These are phyloP conservation scores for Phthorimaea operculella DNA, from an alignment of 1,140 invertebrate genomes.

Conservation along the genomic window DNA sequence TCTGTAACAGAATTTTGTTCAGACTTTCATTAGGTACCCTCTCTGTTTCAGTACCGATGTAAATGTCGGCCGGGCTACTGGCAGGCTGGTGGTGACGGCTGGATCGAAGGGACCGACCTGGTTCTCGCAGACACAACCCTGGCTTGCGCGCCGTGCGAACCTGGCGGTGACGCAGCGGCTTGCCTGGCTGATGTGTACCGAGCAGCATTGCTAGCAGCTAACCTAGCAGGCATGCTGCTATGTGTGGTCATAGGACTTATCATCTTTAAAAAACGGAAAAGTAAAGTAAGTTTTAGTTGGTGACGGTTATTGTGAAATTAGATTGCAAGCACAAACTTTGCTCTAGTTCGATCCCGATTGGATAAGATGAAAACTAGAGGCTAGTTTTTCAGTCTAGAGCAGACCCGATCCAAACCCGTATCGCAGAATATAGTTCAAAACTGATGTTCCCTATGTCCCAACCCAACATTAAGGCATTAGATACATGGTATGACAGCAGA, in stretches of 20 bases:
- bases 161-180: constrained; percentile 39
- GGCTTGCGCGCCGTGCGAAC: constrained; percentile 41
- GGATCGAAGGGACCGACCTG: constrained; percentile 26
- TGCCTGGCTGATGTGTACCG: constrained; percentile 70
- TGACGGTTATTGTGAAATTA: no score
- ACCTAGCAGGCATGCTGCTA: constrained; percentile 78
- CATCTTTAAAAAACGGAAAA: constrained; percentile 80
- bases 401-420: no score
- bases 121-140: constrained; percentile 17
- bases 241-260: constrained; percentile 76
- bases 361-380: no score
- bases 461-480: no score
- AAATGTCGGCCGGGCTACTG: constrained; percentile 46
- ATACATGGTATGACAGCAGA: no score
- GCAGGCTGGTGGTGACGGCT: constrained; percentile 34
- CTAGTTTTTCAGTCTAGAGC: no score
- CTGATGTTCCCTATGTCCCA: no score
- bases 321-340: no score
- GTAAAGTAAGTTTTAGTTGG: constrained; percentile 72
- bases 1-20: neutral
- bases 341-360: no score
- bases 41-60: constrained; percentile 43
- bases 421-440: no score
- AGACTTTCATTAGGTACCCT: neutral
- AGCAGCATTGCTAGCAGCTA: constrained; percentile 74